Percentiles rank a stretch among this genome's conserved stretches.
These are phyloP conservation scores for Oplegnathus fasciatus DNA, from an alignment of 2,113 vertebrate species.

Conservation along the genomic window DNA sequence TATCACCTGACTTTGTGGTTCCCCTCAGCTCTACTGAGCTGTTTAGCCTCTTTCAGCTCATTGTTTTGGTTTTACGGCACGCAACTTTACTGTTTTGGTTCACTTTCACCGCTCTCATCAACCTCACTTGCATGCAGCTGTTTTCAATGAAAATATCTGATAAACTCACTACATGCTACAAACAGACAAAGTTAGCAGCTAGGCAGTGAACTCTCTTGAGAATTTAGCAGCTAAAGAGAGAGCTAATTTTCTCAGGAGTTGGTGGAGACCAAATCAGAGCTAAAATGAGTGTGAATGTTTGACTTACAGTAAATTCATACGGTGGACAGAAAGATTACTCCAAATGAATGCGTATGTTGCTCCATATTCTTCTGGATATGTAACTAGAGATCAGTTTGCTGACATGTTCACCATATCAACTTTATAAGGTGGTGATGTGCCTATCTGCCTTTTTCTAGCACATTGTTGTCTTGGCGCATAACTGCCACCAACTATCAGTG, in stretches of 20 bases:
- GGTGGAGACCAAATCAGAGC: background rate
- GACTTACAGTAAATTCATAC: background rate
- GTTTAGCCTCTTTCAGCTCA: background rate
- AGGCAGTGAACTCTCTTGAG: too few species aligned
- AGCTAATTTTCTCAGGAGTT: background rate
- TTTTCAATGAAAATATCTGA: background rate
- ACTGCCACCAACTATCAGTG: background rate
- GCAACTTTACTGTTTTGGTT: background rate
- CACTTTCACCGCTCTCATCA: background rate
- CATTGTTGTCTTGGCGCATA: background rate
- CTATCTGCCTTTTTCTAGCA: background rate
- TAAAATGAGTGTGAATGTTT: background rate
- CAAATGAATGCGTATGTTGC: background rate
- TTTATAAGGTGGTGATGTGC: background rate
- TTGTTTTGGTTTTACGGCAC: too few species aligned
- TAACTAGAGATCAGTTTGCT: background rate
- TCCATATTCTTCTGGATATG: background rate
- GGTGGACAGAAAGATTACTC: background rate
- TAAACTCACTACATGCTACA: background rate
- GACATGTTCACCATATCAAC: background rate
- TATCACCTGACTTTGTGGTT: too few species aligned
- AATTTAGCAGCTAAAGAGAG: background rate
- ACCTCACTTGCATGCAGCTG: too few species aligned
- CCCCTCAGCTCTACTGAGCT: background rate
- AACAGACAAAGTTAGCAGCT: background rate